These are phyloP conservation scores for Tachysurus fulvidraco DNA, from an alignment of 2,113 vertebrate genomes.

Conservation along the genomic window DNA sequence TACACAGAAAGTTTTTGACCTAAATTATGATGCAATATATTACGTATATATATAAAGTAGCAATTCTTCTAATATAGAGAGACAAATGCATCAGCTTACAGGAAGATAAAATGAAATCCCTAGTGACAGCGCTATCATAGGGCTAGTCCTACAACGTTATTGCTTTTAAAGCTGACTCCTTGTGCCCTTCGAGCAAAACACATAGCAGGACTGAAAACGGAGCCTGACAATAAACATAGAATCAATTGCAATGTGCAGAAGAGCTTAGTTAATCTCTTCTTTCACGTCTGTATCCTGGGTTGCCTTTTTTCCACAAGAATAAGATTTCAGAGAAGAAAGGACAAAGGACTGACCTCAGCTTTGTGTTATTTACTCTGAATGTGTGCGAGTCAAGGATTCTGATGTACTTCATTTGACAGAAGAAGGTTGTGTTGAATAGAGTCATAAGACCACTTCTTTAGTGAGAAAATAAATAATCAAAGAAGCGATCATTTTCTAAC, in stretches of 20 bases:
- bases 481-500: neutral
- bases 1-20: neutral
- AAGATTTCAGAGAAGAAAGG: neutral
- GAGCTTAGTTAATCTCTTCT: neutral
- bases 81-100: slow-evolving; percentile 5
- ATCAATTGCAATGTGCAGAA: neutral
- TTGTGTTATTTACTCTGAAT: neutral
- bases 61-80: neutral
- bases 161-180: slow-evolving; percentile 17
- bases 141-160: neutral
- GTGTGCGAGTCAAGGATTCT: neutral
- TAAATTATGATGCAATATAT: neutral
- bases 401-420: neutral
- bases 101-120: neutral
- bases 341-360: neutral
- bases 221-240: neutral
- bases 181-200: neutral
- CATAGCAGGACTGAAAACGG: slow-evolving; percentile 5
- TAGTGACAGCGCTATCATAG: neutral
- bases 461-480: neutral
- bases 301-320: neutral
- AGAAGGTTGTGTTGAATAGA: neutral
- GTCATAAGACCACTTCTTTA: neutral
- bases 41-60: neutral
- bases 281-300: neutral